Base-by-base conservation (phyloP, 2,888 invertebrate genomes). In the Automeris io region DNA sequence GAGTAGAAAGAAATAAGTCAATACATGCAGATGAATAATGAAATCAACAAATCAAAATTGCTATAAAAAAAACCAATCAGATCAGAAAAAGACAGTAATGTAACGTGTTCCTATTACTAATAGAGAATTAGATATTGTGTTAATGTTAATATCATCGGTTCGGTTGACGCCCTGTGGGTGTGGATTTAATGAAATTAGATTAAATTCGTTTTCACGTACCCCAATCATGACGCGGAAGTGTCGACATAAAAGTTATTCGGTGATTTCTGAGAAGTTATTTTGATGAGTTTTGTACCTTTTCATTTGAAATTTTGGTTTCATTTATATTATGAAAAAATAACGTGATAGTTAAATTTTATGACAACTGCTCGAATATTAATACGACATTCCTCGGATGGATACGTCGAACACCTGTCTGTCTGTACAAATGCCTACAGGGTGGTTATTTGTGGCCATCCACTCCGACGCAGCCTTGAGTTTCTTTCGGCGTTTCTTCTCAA, bases 71-170 rank as follows among this genome's bases (percentile, higher is more conserved):
- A 24, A 11, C 24, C 24, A 24, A 24, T 11, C 11, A 11, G 24
- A 11, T n/a, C n/a, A n/a, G n/a, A 24, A 9, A 24, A 24, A 24
- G 2, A 24, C 6, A 3, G 2, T 16, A 29, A 8, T 3, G 1
- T 7, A 3, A 8, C 16, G 8, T 13, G 16, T 5, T 13, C 26
- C 26, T 13, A 26, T 26, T 26, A 12, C 12, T 2, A 26, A 3
- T 26, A 1, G 26, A 13, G 26, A 16, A 29, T 29, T 5, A 16
- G 8, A 29, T 16, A 29, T 29, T 29, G 16, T 16, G 8, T 16
- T 29, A 16, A 49, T 50, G 46, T 45, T 46, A 60, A 61, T 56
- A 46, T 45, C 40, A 51, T 51, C 43, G 42, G 23, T 23, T 7
- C 18, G 29, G 49, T 52, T 45, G 37, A 41, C 35, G 13, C 25